Evolutionary conservation across 1,140 invertebrate genomes (phyloP).

Genomic region (Penaeus japonicus): DNA sequence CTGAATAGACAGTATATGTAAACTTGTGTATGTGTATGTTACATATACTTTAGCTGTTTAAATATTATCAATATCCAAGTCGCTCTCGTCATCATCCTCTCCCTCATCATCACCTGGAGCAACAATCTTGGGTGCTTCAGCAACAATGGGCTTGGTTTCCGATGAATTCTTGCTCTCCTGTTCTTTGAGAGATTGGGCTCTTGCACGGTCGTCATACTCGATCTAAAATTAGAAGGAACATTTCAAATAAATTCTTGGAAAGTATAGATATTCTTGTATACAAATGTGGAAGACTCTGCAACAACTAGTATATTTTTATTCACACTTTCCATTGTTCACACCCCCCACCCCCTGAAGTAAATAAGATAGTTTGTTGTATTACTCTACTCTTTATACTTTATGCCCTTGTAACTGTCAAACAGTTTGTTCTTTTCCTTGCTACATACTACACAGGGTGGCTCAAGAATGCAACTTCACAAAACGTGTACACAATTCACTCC

Average conservation of each 20-base stretch:
- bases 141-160: constrained; percentile 66
- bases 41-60: constrained; percentile 67
- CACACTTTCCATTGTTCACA: background rate
- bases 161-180: constrained; percentile 65
- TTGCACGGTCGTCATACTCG: constrained; percentile 86
- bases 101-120: constrained; percentile 54
- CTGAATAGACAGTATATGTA: background rate
- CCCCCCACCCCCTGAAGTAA: background rate
- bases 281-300: background rate
- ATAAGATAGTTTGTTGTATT: background rate
- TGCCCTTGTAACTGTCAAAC: no score
- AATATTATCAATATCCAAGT: constrained; percentile 89
- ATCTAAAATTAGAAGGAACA: constrained; percentile 69
- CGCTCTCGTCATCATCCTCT: constrained; percentile 74
- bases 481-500: no score
- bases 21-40: background rate
- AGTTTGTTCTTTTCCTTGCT: no score
- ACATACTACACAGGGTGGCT: background rate
- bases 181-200: constrained; percentile 77
- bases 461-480: background rate
- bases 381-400: no score
- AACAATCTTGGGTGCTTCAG: constrained; percentile 37
- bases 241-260: constrained; percentile 1
- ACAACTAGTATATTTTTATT: background rate
- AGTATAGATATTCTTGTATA: constrained; percentile 38